Conservation (phyloP, 2,797 vertebrate genomes). For the Meriones psammophilus region DNA sequence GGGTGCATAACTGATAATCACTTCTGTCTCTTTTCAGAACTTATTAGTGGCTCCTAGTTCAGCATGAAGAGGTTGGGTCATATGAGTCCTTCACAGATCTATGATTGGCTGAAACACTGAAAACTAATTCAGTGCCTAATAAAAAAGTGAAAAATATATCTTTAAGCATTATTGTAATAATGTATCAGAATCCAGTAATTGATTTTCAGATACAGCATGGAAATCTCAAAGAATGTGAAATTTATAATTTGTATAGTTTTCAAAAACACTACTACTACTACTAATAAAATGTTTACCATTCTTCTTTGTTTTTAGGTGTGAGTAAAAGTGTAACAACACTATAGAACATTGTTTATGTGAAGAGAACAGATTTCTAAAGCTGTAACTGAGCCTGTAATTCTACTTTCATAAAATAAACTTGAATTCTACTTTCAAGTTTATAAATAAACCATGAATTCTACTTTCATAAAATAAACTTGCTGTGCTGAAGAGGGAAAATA, state of each 20-base stretch:
- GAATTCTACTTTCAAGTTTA: not conserved
- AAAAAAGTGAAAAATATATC: not conserved
- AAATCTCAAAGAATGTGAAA: not conserved
- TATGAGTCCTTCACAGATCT: not conserved
- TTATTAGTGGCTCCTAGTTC: too few relatives aligned
- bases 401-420: not conserved
- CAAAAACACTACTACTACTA: not conserved
- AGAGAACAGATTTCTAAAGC: not conserved
- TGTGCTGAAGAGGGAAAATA: not conserved
- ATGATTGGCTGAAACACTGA: not conserved
- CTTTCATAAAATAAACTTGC: not conserved
- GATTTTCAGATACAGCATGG: not conserved
- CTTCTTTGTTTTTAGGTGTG: not conserved
- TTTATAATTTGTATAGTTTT: not conserved
- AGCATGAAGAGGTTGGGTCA: too few relatives aligned
- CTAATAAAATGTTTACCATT: not conserved
- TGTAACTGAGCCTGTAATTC: not conserved
- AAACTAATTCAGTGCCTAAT: not conserved
- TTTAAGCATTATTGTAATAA: not conserved
- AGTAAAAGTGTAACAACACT: not conserved
- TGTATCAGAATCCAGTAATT: not conserved
- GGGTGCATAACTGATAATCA: not conserved
- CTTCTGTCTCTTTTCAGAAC: not conserved
- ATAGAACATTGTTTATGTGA: not conserved
- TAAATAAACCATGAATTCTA: not conserved